These are phyloP conservation scores for Thelaira solivaga DNA, from an alignment of 2,888 invertebrate species.

Conservation along the genomic window DNA sequence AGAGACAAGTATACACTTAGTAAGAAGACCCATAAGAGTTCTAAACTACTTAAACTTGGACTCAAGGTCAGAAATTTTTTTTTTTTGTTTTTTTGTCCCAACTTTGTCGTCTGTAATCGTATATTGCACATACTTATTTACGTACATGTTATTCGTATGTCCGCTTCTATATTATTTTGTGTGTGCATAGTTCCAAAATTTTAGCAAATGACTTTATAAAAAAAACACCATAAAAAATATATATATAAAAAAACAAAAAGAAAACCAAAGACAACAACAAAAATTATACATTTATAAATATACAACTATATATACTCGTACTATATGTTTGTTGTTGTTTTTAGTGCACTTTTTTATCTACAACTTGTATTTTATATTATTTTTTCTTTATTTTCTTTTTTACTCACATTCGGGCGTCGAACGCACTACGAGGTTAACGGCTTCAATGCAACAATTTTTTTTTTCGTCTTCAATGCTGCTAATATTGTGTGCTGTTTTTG, in stretches of 20 bases:
- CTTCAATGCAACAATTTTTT: constrained; percentile 74
- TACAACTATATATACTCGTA: not conserved
- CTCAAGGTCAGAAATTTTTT: too few relatives aligned
- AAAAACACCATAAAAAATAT: not conserved
- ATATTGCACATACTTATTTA: too few relatives aligned
- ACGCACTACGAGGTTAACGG: constrained; percentile 74
- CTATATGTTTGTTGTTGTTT: constrained; percentile 24
- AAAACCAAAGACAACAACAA: not conserved
- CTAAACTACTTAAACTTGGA: too few relatives aligned
- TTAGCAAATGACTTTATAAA: constrained; percentile 73
- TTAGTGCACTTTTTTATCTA: constrained; percentile 52
- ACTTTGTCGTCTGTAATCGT: constrained; percentile 1
- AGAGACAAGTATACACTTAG: too few relatives aligned
- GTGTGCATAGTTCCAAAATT: constrained; percentile 67
- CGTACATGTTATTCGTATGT: not conserved
- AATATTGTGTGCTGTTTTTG: constrained; percentile 41
- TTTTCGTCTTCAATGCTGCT: constrained; percentile 44
- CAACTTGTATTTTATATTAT: constrained; percentile 54
- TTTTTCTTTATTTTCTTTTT: constrained; percentile 18
- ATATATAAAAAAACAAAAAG: constrained; percentile 60
- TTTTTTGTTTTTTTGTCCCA: too few relatives aligned
- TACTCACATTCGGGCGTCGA: constrained; percentile 69
- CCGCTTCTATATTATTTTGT: constrained; percentile 46
- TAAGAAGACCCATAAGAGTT: too few relatives aligned
- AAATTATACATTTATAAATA: not conserved